Evolutionary conservation across 2,888 invertebrate species (phyloP), one percentile per base, ranked within the genome.

Genomic region (Tetheella fluctuosa): DNA sequence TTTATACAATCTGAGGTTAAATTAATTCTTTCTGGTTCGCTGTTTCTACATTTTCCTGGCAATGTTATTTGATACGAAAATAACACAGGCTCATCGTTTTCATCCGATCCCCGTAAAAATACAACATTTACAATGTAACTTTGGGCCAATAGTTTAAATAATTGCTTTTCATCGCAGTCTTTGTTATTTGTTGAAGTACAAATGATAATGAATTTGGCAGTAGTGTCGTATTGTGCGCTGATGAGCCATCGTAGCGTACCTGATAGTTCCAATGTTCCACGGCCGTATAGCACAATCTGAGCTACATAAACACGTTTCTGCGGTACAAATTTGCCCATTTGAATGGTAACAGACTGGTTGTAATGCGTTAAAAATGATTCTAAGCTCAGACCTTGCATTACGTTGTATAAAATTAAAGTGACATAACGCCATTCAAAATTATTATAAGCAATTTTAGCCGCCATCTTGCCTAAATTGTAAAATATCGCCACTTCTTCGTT

Each of bases 381-480:
- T 23, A 85, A 60, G 10, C 80, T 77, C 17, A 79, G 54, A 13
- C 69, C 63, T 13, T 79, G 65, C 13, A 81, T 52, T 2, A 78
- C 61, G 57, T 73, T 80, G 60, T 76, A 84, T 59, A 88, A 70
- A 5, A 86, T 70, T 0, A 88, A 61, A 2, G 85, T 83, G 2
- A 83, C 62, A 39, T 78, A 87, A 5, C 85, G 81, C 87, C 85
- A 87, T 67, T 86, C 79, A 59, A 85, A 89, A 69, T 88, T 88
- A 52, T 83, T 70, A 58, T 67, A 79, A 0, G 84, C 84, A n/a
- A 89, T 77, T 63, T 84, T 85, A 13, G 87, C 84, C 10, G 85
- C 84, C n/a, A 81, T 60, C 62, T 64, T 57, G 6, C 84, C 81
- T 23, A 87, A 70, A 15, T 79, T 76, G 37, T 65, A 59, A 17